These are phyloP conservation scores for Leptonema lineaticorne DNA, from an alignment of 1,140 invertebrate genomes.

Conservation along the genomic window DNA sequence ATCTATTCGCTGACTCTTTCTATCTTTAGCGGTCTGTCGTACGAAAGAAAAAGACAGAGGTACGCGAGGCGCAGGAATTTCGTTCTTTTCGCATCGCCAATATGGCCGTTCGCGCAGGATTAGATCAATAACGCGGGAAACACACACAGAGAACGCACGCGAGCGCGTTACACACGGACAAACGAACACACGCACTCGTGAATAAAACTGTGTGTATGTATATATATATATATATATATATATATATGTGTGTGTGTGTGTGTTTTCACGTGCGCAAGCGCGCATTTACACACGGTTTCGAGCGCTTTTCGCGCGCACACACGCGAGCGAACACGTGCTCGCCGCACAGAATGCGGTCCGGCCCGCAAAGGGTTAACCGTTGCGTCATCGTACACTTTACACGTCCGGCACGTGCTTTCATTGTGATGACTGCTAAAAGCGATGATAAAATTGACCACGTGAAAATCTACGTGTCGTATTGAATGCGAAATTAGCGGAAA, in stretches of 20 bases:
- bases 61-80: conserved; percentile 42
- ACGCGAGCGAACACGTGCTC: background rate
- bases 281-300: background rate
- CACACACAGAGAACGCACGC: background rate
- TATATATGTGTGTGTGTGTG: background rate
- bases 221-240: background rate
- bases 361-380: too few species aligned
- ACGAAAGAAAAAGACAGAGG: conserved; percentile 23
- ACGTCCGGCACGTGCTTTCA: too few species aligned
- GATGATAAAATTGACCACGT: too few species aligned
- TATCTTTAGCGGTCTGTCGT: background rate
- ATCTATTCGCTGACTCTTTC: background rate
- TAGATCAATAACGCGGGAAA: conserved; percentile 39
- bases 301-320: background rate
- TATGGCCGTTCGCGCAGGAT: conserved; percentile 40
- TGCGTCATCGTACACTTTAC: too few species aligned
- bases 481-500: too few species aligned
- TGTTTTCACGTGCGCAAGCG: background rate
- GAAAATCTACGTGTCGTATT: too few species aligned
- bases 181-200: conserved; percentile 15
- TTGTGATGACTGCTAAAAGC: too few species aligned
- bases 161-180: background rate
- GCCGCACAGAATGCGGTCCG: too few species aligned
- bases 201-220: background rate
- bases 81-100: conserved; percentile 37